Conservation (phyloP, 2,797 vertebrate species). For the Amblyraja radiata region DNA sequence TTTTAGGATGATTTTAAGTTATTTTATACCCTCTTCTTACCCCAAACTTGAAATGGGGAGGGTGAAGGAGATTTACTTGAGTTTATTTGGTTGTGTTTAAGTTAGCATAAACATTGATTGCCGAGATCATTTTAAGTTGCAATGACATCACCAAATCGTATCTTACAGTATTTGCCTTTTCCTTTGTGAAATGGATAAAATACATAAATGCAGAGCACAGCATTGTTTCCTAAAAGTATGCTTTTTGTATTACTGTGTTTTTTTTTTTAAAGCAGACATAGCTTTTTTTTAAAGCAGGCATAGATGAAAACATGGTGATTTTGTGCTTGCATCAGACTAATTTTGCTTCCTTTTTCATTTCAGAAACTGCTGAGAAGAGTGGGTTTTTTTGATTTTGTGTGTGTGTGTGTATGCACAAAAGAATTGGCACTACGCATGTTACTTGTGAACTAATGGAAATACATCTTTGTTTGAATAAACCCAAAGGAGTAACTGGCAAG, state of each 20-base stretch:
- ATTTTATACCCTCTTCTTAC: neutral
- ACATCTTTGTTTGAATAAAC: conserved; percentile 21
- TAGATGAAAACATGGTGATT: neutral
- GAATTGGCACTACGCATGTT: conserved; percentile 26
- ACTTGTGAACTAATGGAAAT: conserved; percentile 27
- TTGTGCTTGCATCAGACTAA: neutral
- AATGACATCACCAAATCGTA: neutral
- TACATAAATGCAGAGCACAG: neutral
- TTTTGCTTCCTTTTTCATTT: neutral
- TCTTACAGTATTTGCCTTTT: neutral
- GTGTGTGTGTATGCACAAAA: conserved; percentile 22
- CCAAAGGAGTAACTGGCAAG: conserved; percentile 27
- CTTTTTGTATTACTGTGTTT: neutral
- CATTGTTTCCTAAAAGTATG: neutral
- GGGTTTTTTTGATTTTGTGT: neutral
- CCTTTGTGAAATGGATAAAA: neutral
- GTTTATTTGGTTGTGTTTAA: neutral
- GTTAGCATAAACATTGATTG: neutral
- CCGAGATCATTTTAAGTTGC: neutral
- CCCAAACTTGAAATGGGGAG: neutral
- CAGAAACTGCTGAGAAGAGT: conserved; percentile 16
- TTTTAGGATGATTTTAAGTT: neutral
- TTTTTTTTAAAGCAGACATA: no score
- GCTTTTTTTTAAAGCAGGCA: neutral
- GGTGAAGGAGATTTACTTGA: neutral